Conservation (phyloP, 2,888 invertebrate genomes). For the Sesia bembeciformis region DNA sequence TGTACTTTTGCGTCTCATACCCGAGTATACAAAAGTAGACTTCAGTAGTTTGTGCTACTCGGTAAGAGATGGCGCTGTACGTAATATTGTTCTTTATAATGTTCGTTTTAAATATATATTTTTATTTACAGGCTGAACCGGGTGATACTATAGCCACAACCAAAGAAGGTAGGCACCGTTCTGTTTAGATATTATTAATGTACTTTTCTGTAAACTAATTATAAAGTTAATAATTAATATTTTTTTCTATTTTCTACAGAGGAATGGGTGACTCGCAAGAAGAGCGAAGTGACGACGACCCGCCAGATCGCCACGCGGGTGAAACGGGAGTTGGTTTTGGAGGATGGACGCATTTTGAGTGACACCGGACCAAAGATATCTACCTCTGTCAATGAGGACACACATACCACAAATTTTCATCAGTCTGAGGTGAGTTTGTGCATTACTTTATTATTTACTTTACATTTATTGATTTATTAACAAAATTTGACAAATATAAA, state of each 20-base stretch:
- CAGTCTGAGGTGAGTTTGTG: slow-evolving; percentile 81
- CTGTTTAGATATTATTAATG: too few species aligned
- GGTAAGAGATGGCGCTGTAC: slow-evolving; percentile 64
- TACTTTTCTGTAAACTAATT: too few species aligned
- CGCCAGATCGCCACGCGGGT: slow-evolving; percentile 93
- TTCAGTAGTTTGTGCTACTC: slow-evolving; percentile 48
- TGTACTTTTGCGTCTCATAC: slow-evolving; percentile 58
- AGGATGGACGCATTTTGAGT: slow-evolving; percentile 92
- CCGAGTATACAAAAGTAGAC: slow-evolving; percentile 27
- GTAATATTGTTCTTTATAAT: neutral
- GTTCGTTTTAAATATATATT: slow-evolving; percentile 5
- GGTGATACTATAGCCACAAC: slow-evolving; percentile 88
- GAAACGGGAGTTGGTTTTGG: slow-evolving; percentile 89
- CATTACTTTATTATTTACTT: neutral
- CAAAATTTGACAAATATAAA: too few species aligned
- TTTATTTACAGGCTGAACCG: slow-evolving; percentile 77
- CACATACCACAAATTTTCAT: slow-evolving; percentile 90
- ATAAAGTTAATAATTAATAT: too few species aligned
- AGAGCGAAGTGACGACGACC: slow-evolving; percentile 91
- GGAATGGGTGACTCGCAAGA: slow-evolving; percentile 94
- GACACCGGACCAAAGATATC: slow-evolving; percentile 93
- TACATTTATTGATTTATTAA: too few species aligned
- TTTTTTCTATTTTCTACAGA: slow-evolving; percentile 73
- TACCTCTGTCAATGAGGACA: slow-evolving; percentile 92
- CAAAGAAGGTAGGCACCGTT: slow-evolving; percentile 81